A percentile compares a stretch with the other conserved stretches of the same genome.
Conservation (phyloP, 2,113 vertebrate genomes). For the Burhinus oedicnemus region DNA sequence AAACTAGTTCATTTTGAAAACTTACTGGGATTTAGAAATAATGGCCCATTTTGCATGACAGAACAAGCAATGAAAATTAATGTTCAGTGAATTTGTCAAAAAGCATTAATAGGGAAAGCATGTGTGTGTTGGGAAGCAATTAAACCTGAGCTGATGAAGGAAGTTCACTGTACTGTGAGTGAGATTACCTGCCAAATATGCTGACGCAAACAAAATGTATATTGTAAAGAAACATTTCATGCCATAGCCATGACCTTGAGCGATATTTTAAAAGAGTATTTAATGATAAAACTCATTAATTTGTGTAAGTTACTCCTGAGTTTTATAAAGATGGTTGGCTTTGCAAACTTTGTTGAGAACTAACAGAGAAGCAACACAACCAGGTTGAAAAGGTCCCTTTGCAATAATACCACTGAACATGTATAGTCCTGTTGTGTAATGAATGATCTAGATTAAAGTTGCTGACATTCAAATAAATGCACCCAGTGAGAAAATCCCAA, state of each 20-base stretch:
- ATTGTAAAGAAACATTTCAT: neutral
- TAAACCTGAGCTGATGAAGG: slow-evolving; percentile 16
- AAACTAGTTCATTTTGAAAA: neutral
- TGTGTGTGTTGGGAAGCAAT: neutral
- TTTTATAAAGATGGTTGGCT: neutral
- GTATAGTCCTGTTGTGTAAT: neutral
- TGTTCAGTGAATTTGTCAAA: slow-evolving; percentile 39
- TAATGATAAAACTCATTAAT: neutral
- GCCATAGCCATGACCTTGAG: neutral
- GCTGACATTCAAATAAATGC: slow-evolving; percentile 46
- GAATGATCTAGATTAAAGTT: slow-evolving; percentile 44
- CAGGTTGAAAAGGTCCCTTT: neutral
- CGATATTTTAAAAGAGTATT: neutral
- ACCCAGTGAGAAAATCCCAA: slow-evolving; percentile 37
- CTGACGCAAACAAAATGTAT: neutral
- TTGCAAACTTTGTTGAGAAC: neutral
- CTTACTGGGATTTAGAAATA: neutral
- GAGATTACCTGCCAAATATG: neutral
- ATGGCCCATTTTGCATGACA: slow-evolving; percentile 2
- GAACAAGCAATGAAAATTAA: slow-evolving; percentile 26
- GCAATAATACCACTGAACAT: neutral
- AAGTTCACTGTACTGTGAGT: neutral
- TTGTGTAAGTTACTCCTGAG: neutral
- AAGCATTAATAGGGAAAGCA: slow-evolving; percentile 1
- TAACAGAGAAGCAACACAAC: neutral